Evolutionary conservation across 2,888 invertebrate species (phyloP).

Genomic region (Eupithecia subfuscata): DNA sequence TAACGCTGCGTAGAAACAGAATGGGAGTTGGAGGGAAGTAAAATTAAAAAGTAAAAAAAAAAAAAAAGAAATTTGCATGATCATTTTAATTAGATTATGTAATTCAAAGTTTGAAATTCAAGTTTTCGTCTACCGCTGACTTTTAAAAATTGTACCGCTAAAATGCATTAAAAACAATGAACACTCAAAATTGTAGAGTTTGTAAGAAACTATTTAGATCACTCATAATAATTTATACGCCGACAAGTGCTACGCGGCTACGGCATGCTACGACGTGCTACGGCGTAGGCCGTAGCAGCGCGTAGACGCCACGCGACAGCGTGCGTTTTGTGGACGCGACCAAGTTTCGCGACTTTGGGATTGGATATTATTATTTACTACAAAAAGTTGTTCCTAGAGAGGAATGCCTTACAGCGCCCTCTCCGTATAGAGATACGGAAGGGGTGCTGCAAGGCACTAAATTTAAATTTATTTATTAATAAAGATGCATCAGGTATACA

Average conservation of each 20-base stretch:
- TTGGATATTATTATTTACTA: neutral
- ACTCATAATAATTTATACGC: conserved; percentile 1
- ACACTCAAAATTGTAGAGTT: neutral
- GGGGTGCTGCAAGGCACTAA: neutral
- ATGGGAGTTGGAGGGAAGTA: neutral
- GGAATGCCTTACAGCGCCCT: too few species aligned
- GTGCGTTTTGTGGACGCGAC: neutral
- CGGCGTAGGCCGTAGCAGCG: conserved; percentile 33
- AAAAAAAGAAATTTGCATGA: too few species aligned
- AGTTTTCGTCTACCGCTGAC: neutral
- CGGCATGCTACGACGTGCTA: conserved; percentile 38
- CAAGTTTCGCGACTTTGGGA: conserved; percentile 11
- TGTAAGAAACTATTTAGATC: neutral
- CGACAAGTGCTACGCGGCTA: conserved; percentile 37
- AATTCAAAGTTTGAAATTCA: too few species aligned
- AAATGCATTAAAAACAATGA: neutral
- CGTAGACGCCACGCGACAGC: conserved; percentile 31
- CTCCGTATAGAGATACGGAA: too few species aligned
- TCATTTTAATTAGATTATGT: too few species aligned
- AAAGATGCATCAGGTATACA: too few species aligned
- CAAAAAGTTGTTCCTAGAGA: neutral
- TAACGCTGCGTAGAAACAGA: neutral
- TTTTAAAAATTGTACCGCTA: neutral
- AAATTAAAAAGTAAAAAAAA: too few species aligned
- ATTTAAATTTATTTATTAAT: too few species aligned